Percentiles rank a stretch among this genome's conserved stretches.
These are phyloP conservation scores for Jacana jacana DNA, from an alignment of 2,113 vertebrate species.

Conservation along the genomic window DNA sequence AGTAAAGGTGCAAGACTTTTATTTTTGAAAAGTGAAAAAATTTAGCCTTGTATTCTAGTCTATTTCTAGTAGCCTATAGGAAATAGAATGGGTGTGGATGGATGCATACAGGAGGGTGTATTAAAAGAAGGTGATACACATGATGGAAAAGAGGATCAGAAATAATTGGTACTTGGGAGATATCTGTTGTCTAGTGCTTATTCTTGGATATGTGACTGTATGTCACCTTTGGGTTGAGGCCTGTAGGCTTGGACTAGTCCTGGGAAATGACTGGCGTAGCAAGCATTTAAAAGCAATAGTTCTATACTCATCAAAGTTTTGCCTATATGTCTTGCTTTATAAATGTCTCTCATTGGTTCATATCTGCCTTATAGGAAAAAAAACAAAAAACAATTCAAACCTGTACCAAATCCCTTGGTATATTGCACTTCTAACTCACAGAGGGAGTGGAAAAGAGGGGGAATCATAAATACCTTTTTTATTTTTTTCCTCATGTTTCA, in stretches of 20 bases:
- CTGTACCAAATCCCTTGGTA: rapidly evolving
- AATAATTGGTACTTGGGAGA: neutral
- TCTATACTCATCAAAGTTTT: neutral
- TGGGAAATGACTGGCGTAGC: neutral
- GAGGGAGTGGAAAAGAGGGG: neutral
- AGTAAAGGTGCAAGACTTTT: neutral
- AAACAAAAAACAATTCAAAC: neutral
- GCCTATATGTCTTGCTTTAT: neutral
- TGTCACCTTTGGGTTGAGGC: neutral
- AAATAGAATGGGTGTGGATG: neutral
- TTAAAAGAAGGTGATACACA: neutral
- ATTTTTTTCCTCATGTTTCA: neutral
- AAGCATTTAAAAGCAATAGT: neutral
- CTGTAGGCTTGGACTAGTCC: neutral
- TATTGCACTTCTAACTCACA: neutral
- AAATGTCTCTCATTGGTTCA: neutral
- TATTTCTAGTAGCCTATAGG: neutral
- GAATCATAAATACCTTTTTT: neutral
- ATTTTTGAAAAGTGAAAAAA: neutral
- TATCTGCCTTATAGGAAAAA: neutral
- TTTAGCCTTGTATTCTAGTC: neutral
- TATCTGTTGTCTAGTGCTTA: neutral
- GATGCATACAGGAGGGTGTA: neutral
- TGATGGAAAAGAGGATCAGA: neutral
- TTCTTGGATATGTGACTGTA: neutral